Evolutionary conservation across 2,797 vertebrate species (phyloP), one percentile per base, ranked within the genome.

Genomic region (Clarias pachynema): DNA sequence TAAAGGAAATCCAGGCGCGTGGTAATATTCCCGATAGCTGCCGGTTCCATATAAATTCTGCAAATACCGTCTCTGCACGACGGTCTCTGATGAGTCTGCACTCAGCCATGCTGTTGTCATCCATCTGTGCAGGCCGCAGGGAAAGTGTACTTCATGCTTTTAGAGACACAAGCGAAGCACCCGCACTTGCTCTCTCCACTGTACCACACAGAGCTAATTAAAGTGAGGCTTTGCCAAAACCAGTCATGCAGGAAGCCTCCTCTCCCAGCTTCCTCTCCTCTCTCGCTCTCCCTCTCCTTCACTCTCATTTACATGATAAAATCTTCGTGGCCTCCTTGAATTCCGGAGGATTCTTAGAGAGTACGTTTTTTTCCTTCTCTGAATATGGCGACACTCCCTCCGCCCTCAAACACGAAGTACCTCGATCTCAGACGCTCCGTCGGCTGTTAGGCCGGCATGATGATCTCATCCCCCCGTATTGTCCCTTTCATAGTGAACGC

Each of bases 131-230:
- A 84, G 88, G 59, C 79, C 84, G 85, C 0, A 0, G 87, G 12
- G 62, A 83, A 86, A 86, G 83, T 81, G 59, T 69, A 29, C 53
- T 74, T 79, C 44, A 86, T 86, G 86, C 83, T 88, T 90, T 90
- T 87, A 84, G 49, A 87, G 86, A 85, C 72, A 70, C 81, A 82
- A 37, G 60, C 86, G 84, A 57, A 87, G 86, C 79, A 83, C 31
- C 82, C 87, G 88, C 88, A 65, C 89, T 90, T 87, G 85, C 86
- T 90, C 87, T 57, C 59, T 57, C 59, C 84, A n/a, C 69, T 72
- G 62, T 89, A 66, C 84, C 83, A 89, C 74, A 79, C 88, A 89
- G 66, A 88, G 89, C 91, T 93, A 90, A 87, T 89, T 92, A 82
- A 86, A 91, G 81, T 72, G 84, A 26, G 77, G 86, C 86, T 85